Conservation (phyloP, 2,888 invertebrate genomes). For the Caenorhabditis auriculariae region DNA sequence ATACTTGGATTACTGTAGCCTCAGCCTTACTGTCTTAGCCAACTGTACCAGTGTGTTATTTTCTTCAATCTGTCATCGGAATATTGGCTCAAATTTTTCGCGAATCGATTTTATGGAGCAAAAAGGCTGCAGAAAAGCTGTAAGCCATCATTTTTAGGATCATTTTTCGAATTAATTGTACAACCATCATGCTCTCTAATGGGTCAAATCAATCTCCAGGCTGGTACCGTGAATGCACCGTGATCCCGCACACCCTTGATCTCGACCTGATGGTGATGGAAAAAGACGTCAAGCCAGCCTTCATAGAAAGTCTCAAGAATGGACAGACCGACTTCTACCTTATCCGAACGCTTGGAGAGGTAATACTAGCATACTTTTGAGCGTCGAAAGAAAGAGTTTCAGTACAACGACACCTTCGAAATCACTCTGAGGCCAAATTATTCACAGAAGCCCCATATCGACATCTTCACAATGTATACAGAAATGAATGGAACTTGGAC, state of each 20-base stretch:
- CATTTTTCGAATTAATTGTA: no score
- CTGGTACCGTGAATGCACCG: constrained; percentile 26
- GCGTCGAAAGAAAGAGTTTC: not conserved
- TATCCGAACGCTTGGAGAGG: not conserved
- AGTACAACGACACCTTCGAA: constrained; percentile 28
- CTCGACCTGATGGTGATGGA: constrained; percentile 20
- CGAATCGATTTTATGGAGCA: no score
- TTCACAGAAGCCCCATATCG: constrained; percentile 3
- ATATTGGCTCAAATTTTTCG: no score
- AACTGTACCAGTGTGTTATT: no score
- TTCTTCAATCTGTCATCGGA: no score
- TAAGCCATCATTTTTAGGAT: no score
- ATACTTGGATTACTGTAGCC: no score
- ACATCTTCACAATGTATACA: constrained; percentile 30
- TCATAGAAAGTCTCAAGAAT: constrained; percentile 1
- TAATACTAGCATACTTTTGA: not conserved
- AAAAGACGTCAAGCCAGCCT: constrained; percentile 13
- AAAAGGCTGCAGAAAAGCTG: no score
- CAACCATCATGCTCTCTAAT: no score
- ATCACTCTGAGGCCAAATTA: constrained; percentile 8
- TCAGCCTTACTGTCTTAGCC: no score
- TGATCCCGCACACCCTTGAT: constrained; percentile 25
- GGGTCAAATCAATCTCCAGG: not conserved
- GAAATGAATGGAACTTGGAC: constrained; percentile 8
- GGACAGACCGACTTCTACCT: not conserved